Evolutionary conservation across 2,888 invertebrate species (phyloP), one percentile per base, ranked within the genome.

Genomic region (Stenodera caucasica): DNA sequence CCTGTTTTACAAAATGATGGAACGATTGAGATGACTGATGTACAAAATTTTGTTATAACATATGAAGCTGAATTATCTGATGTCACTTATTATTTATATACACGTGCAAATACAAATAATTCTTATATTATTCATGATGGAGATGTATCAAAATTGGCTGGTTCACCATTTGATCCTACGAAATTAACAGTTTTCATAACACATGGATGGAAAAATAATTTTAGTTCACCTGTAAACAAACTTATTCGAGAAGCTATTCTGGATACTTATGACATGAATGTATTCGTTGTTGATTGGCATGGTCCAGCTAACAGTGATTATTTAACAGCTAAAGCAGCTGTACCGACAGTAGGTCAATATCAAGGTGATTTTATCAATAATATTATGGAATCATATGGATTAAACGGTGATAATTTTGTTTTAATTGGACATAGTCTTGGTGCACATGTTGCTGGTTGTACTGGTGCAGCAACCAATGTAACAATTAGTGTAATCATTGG

Each of bases 231-330:
- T 5, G 58, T 77, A n/a, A 71, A 72, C 56, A 55, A 51, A 4
- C 12, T 65, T 4, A 57, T 77, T 2, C 67, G 56, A 49, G 54
- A 60, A 8, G 74, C 75, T 9, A 50, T 75, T 23, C 52, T 77
- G 8, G 52, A 55, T 6, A 58, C 51, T 5, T 40, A 67, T 18
- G 75, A 79, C 58, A 66, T 72, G 6, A 80, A 80, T 61, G 64
- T 78, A 1, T 74, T 80, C 53, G 70, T 75, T 4, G 75, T 78
- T 5, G 76, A 75, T 61, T 79, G 78, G 79, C 67, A 68, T 29
- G 56, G 58, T 7, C 55, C 63, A 11, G 74, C 78, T 2, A 67
- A 66, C 18, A 37, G 30, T n/a, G 49, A 60, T n/a, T 77, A 76
- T 57, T 6, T 66, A 0, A 58, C 60, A 6, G 69, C 74, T 11